Base-by-base conservation (phyloP, 2,797 vertebrate species). In the Enteromius viviparus region DNA sequence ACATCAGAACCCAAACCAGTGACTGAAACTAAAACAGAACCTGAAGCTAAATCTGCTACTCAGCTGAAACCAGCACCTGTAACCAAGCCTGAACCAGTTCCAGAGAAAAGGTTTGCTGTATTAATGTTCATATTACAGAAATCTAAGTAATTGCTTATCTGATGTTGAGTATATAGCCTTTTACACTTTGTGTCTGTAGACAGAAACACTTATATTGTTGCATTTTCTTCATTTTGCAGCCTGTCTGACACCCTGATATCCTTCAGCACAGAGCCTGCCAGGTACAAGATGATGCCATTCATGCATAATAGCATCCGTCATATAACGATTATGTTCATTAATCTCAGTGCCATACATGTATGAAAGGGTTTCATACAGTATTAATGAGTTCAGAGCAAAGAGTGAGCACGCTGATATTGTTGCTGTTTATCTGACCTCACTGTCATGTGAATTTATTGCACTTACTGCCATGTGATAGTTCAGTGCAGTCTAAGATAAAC, bases 161-260 rank as follows among this genome's bases (percentile, higher is more conserved):
- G 66, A 58, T 62, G 42, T 72, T 40, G 15, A 34, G 34, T 70
- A 60, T 4, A 60, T 7, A n/a, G 10, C 6, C 12, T 23, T 76
- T 23, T 40, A 29, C 1, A 5, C 42, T 19, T 60, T 12, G 26
- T 34, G 23, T 76, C 34, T 76, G n/a, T 45, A 58, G n/a, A 26
- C 40, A 19, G 23, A 62, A 15, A 6, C 29, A 4, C 14, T 6
- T 32, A 51, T 26, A 14, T 14, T 74, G 64, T 3, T 29, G 26
- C 1, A 17, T 32, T 64, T 65, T 19, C 7, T 88, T 83, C 88
- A 5, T 60, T 89, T 77, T 86, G 78, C 83, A 78, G 19, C 71
- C 80, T 92, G 85, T 92, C 89, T 1, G 85, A 91, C 78, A 89
- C 90, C 0, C 88, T 93, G 68, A 82, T 92, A 84, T 84, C 88